Conservation (phyloP, 1,140 invertebrate species). For the Cydia fagiglandana region DNA sequence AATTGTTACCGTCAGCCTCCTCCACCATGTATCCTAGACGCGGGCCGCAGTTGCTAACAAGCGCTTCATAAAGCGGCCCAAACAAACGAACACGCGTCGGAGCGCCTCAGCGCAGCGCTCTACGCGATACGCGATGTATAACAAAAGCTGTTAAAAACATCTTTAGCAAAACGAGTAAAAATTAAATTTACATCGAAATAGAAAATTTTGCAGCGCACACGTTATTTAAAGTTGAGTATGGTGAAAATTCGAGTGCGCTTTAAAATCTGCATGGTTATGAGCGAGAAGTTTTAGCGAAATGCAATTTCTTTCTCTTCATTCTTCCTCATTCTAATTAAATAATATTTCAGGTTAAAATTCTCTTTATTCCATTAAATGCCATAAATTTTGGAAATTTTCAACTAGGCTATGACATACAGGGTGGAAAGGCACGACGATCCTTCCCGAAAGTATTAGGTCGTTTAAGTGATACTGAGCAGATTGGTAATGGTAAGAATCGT, state of each 20-base stretch:
- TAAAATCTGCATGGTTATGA: neutral
- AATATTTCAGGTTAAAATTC: neutral
- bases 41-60: slow-evolving; percentile 12
- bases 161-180: neutral
- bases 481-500: too few relatives aligned
- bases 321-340: neutral
- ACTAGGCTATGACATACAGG: too few relatives aligned
- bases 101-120: neutral
- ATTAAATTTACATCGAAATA: slow-evolving; percentile 23
- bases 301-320: neutral
- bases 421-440: too few relatives aligned
- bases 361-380: too few relatives aligned
- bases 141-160: slow-evolving; percentile 2
- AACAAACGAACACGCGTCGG: slow-evolving; percentile 12
- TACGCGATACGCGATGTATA: neutral
- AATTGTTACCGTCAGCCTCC: neutral
- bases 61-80: slow-evolving; percentile 29
- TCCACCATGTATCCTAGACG: neutral
- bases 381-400: too few relatives aligned
- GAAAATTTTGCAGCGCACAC: slow-evolving; percentile 14
- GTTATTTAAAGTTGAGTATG: slow-evolving; percentile 7
- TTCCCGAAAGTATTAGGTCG: too few relatives aligned
- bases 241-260: neutral
- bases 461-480: too few relatives aligned
- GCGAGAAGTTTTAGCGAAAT: neutral